Evolutionary conservation across 2,797 vertebrate genomes (phyloP), one percentile per base, ranked within the genome.

Genomic region (Phyllotis vaccarum): DNA sequence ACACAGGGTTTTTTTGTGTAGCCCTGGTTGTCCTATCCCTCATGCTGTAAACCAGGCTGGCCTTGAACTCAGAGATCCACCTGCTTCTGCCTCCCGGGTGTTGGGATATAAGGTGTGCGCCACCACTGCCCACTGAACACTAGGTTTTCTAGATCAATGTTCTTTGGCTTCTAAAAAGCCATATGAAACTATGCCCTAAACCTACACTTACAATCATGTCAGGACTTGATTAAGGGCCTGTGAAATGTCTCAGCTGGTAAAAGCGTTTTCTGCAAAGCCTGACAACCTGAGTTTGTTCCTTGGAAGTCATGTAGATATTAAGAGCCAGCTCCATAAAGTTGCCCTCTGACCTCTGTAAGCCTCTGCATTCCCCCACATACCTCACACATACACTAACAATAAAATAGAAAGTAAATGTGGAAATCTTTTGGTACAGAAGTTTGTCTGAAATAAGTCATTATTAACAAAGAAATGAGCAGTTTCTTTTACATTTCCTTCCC

Each of bases 131-230:
- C 5, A 21, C 7, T 79, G 81, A 95, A 93, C 46, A 60, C 27
- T 78, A 99, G 98, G 97, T 99, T 90, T 97, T 99, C 52, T 14
- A 64, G 74, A 49, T 98, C 98, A 96, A 99, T 89, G 99, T 99
- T 91, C 98, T 97, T 91, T 98, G 97, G 89, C 96, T 99, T 64
- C 98, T 99, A 79, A 98, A 99, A 96, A 99, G 98, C 86, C 98
- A 98, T 43, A 95, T 98, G 81, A 98, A 98, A 93, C 96, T 98
- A 95, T 98, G 97, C 98, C 34, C 99, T 99, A 97, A 98, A 98
- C 92, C 98, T 97, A 7, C 98, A 97, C 97, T 99, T 91, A 82
- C 97, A 93, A 89, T 99, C 97, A 96, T 99, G 96, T 96, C 90
- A 91, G 96, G 98, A 98, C 99, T 99, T 98, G 98, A 98, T 97